These are phyloP conservation scores for Columba janthina DNA, from an alignment of 2,113 vertebrate genomes.

Conservation along the genomic window DNA sequence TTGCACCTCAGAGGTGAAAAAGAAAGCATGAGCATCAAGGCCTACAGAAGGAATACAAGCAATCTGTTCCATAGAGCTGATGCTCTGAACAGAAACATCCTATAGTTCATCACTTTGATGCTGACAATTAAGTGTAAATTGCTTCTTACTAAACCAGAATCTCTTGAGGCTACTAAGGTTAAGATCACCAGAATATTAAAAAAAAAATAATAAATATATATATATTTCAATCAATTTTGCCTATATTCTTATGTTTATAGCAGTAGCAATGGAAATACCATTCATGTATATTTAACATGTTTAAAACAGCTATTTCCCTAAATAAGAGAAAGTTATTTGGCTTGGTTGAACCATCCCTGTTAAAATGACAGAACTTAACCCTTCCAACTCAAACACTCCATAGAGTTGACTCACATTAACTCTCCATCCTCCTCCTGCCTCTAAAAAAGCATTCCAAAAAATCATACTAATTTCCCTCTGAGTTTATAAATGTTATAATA, in stretches of 20 bases:
- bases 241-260: background rate
- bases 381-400: background rate
- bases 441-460: background rate
- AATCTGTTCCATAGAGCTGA: background rate
- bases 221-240: background rate
- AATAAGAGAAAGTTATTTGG: background rate
- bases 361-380: background rate
- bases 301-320: background rate
- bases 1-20: background rate
- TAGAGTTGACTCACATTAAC: background rate
- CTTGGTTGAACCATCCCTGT: background rate
- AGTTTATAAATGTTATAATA: background rate
- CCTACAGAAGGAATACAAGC: background rate
- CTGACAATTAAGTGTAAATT: background rate
- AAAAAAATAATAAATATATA: no score
- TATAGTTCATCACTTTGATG: background rate
- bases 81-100: background rate
- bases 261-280: background rate
- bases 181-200: background rate
- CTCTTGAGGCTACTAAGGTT: background rate
- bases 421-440: background rate
- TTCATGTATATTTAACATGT: background rate
- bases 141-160: background rate
- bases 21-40: background rate
- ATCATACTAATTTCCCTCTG: background rate